A percentile compares a stretch with the other conserved stretches of the same genome.
phyloP scores from a whole-genome alignment of 2,797 vertebrate genomes.

The Etheostoma nigrum region DNA sequence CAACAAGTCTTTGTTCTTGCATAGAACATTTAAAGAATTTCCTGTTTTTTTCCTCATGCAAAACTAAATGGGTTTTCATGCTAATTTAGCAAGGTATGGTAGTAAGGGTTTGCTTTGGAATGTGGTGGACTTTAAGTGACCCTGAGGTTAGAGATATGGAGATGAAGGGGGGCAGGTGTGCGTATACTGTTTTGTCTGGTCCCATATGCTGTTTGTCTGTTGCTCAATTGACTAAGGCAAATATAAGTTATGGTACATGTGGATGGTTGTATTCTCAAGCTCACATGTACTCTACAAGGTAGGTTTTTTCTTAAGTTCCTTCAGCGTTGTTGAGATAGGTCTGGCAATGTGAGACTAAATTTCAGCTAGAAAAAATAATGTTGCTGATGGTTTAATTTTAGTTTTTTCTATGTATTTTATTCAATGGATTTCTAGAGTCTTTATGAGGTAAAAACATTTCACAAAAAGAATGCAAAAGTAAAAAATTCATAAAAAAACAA shows the following conservation, averaged over 20 bases:
- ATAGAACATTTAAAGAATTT: conserved; percentile 36
- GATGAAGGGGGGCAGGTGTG: conserved; percentile 32
- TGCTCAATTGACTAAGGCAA: neutral
- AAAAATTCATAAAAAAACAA: no score
- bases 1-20: conserved; percentile 44
- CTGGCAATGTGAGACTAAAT: neutral
- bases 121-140: conserved; percentile 71
- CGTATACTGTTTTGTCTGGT: conserved; percentile 11
- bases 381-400: neutral
- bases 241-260: neutral
- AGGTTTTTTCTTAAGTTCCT: neutral
- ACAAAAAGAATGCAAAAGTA: neutral
- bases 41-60: conserved; percentile 10
- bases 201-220: conserved; percentile 15
- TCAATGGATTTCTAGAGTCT: neutral
- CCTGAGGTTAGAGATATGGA: conserved; percentile 52
- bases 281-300: no score
- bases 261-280: neutral
- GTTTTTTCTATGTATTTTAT: neutral
- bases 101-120: conserved; percentile 56
- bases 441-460: neutral
- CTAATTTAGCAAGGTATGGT: conserved; percentile 42
- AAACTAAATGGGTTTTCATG: conserved; percentile 55
- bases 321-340: neutral
- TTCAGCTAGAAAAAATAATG: neutral